These are phyloP conservation scores for Aspidapion aeneum DNA, from an alignment of 2,888 invertebrate species.

Conservation along the genomic window DNA sequence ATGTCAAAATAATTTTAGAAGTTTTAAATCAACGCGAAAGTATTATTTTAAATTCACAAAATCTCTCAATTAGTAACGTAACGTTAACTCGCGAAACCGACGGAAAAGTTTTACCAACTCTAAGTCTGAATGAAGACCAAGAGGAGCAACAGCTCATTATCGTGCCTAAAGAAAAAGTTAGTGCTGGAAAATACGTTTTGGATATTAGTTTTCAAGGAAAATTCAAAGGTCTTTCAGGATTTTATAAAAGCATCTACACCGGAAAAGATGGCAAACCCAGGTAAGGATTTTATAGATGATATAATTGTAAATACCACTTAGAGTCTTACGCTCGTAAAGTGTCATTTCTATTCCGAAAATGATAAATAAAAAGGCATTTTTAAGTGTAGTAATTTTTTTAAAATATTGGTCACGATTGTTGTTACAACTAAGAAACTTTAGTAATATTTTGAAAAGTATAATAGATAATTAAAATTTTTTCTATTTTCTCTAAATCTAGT, in stretches of 20 bases:
- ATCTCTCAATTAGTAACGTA: slow-evolving; percentile 36
- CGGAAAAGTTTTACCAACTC: slow-evolving; percentile 25
- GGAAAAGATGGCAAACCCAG: slow-evolving; percentile 21
- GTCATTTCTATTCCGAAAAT: too few species aligned
- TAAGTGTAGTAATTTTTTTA: too few species aligned
- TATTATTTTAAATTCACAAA: slow-evolving; percentile 39
- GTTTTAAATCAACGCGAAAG: slow-evolving; percentile 37
- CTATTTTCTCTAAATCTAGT: too few species aligned
- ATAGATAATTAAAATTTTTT: too few species aligned
- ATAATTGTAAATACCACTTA: too few species aligned
- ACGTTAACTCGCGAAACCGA: slow-evolving; percentile 26
- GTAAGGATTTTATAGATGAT: too few species aligned
- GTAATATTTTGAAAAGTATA: too few species aligned
- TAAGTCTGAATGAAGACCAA: slow-evolving; percentile 36
- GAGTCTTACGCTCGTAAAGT: too few species aligned
- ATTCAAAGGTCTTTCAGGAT: slow-evolving; percentile 64
- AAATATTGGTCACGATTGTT: too few species aligned
- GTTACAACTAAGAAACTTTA: too few species aligned
- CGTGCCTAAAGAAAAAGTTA: slow-evolving; percentile 33
- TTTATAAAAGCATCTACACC: slow-evolving; percentile 65
- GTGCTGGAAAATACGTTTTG: slow-evolving; percentile 53
- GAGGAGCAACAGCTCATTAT: slow-evolving; percentile 38
- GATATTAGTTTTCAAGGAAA: slow-evolving; percentile 59
- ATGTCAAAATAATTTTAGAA: slow-evolving; percentile 53
- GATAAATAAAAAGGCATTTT: too few species aligned